Conservation (phyloP, 2,113 vertebrate species). For the Gasterosteus nipponicus region DNA sequence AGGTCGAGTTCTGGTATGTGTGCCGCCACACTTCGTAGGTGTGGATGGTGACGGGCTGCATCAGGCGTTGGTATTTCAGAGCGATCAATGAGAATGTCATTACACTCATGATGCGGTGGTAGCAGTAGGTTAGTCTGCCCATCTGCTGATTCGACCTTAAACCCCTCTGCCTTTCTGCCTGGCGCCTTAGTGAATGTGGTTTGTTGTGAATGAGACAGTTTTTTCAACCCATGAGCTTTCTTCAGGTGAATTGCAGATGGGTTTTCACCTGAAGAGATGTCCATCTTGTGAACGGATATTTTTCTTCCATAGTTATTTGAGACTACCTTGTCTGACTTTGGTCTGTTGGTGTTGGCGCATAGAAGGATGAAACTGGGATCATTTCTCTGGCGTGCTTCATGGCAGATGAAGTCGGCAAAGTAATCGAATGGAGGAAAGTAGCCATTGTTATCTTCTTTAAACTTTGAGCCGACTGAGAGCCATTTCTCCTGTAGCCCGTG, state of each 20-base stretch:
- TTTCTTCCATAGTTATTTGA: background rate
- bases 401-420: background rate
- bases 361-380: background rate
- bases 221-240: background rate
- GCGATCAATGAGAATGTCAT: background rate
- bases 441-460: background rate
- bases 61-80: background rate
- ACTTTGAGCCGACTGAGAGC: background rate
- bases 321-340: background rate
- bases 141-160: background rate
- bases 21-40: background rate
- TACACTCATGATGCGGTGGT: background rate
- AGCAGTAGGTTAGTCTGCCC: background rate
- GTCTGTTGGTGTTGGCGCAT: background rate
- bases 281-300: background rate
- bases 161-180: background rate
- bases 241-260: background rate
- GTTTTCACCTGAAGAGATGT: background rate
- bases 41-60: background rate
- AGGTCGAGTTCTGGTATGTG: background rate
- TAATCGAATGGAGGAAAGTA: background rate
- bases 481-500: background rate
- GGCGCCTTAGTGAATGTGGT: background rate
- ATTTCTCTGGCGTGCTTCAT: background rate
- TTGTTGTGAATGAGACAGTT: slow-evolving; percentile 1